These are phyloP conservation scores for Athetis lepigone DNA, from an alignment of 2,888 invertebrate genomes.

Conservation along the genomic window DNA sequence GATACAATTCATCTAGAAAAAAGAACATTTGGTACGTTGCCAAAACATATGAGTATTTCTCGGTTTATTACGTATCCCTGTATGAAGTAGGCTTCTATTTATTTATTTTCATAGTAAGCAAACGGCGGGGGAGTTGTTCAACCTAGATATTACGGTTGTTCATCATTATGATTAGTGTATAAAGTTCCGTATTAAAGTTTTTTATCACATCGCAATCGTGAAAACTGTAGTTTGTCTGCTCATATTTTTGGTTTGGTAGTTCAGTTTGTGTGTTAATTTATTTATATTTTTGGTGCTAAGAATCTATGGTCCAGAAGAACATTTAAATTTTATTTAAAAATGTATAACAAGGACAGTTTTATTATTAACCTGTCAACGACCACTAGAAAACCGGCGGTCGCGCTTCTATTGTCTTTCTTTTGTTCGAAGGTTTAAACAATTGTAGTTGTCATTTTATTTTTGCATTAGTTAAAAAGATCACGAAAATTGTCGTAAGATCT, in stretches of 20 bases:
- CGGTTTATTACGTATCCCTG: conserved; percentile 29
- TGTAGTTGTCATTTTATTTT: too few relatives aligned
- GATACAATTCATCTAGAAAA: conserved; percentile 43
- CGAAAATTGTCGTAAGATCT: too few relatives aligned
- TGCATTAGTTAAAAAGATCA: too few relatives aligned
- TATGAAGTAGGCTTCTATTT: conserved; percentile 29
- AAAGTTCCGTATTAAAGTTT: conserved; percentile 20
- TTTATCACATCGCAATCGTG: neutral
- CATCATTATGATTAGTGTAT: conserved; percentile 40
- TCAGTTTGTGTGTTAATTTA: neutral
- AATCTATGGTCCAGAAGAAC: neutral
- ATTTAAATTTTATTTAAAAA: too few relatives aligned
- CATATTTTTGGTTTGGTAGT: neutral
- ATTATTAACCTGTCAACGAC: too few relatives aligned
- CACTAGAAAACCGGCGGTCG: too few relatives aligned
- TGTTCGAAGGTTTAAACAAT: too few relatives aligned
- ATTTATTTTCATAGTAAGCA: conserved; percentile 38
- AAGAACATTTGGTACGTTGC: conserved; percentile 52
- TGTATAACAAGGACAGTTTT: too few relatives aligned
- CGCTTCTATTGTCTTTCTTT: too few relatives aligned
- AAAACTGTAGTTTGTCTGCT: neutral
- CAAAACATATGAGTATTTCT: conserved; percentile 49
- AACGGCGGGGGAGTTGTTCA: conserved; percentile 38
- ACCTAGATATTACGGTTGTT: conserved; percentile 27
- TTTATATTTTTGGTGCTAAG: neutral